Conservation (phyloP, 2,797 vertebrate genomes). For the Gymnothorax javanicus region DNA sequence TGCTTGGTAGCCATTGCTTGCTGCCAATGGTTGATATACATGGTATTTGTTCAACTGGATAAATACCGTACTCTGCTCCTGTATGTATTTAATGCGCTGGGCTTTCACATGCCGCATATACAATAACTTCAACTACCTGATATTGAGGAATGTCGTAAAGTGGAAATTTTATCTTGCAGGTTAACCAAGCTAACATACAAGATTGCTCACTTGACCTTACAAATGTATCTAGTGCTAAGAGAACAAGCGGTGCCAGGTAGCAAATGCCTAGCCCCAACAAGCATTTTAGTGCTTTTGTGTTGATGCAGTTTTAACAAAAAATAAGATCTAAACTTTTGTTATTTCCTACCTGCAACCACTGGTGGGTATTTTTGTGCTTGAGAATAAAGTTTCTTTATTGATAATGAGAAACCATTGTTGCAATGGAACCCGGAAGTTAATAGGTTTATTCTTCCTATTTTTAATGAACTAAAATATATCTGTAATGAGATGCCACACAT, state of each 20-base stretch:
- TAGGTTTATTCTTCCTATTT: too few species aligned
- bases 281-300: too few species aligned
- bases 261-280: too few species aligned
- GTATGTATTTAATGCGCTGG: neutral
- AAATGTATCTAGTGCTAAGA: neutral
- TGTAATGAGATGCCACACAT: too few species aligned
- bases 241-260: neutral
- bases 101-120: neutral
- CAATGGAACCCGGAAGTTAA: too few species aligned
- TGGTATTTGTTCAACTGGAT: neutral
- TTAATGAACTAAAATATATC: too few species aligned
- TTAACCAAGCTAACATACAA: neutral
- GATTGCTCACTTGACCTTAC: neutral
- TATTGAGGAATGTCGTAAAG: neutral
- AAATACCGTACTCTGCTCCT: neutral
- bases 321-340: too few species aligned
- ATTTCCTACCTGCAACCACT: too few species aligned
- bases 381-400: too few species aligned
- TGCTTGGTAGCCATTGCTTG: neutral
- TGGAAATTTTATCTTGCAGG: neutral
- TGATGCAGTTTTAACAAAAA: too few species aligned
- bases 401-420: too few species aligned
- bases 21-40: slow-evolving; percentile 1
- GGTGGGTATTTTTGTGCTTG: too few species aligned
- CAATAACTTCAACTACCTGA: neutral